phyloP scores from a whole-genome alignment of 2,113 vertebrate genomes.

The Hucho hucho region DNA sequence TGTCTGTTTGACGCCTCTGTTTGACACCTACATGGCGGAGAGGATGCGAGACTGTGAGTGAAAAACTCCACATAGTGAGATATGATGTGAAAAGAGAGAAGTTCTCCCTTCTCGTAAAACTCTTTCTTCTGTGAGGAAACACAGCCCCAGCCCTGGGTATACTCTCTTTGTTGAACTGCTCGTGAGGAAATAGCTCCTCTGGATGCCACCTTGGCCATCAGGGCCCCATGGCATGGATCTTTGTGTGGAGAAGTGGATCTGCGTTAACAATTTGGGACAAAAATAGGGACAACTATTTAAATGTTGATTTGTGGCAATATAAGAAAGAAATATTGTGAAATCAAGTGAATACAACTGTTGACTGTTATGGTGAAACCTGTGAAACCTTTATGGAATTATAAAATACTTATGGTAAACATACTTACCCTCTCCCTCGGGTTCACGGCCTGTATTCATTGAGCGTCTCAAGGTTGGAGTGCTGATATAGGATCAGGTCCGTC shows the following conservation, averaged over 20 bases:
- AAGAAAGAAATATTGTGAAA: not conserved
- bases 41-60: too few species aligned
- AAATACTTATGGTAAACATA: too few species aligned
- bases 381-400: too few species aligned
- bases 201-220: not conserved
- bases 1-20: too few species aligned
- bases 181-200: not conserved
- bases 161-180: not conserved
- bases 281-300: not conserved
- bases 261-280: not conserved
- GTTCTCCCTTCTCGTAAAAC: not conserved
- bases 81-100: not conserved
- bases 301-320: not conserved
- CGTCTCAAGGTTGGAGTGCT: too few species aligned
- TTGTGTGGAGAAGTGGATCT: slow-evolving; percentile 1
- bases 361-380: too few species aligned
- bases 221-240: not conserved
- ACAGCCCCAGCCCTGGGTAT: not conserved
- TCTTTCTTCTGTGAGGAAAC: not conserved
- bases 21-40: not conserved
- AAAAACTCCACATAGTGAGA: not conserved
- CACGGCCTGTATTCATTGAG: too few species aligned
- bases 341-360: too few species aligned
- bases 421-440: too few species aligned
- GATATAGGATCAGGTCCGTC: too few species aligned